phyloP scores from a whole-genome alignment of 2,888 invertebrate species.

The Deilephila elpenor region DNA sequence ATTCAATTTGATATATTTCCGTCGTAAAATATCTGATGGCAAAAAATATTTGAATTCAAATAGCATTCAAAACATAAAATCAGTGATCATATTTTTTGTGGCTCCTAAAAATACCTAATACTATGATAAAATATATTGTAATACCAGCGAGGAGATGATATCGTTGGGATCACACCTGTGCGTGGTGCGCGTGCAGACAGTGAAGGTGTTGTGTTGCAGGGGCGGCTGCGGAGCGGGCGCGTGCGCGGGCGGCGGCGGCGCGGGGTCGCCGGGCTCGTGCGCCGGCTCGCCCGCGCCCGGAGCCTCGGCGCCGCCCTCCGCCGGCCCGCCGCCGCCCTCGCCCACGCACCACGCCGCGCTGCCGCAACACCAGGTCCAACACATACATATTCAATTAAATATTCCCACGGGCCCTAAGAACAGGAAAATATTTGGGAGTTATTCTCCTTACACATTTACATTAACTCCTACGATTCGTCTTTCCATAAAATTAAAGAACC shows the following conservation, averaged over 20 bases:
- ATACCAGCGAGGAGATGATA: not conserved
- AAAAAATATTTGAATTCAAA: too few relatives aligned
- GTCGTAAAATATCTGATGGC: too few relatives aligned
- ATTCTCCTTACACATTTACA: too few relatives aligned
- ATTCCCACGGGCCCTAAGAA: too few relatives aligned
- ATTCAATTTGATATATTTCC: too few relatives aligned
- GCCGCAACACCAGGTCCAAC: conserved; percentile 60
- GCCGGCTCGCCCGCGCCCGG: conserved; percentile 76
- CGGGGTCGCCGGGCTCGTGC: conserved; percentile 78
- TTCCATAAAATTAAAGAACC: too few relatives aligned
- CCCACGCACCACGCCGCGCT: conserved; percentile 50
- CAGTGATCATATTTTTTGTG: too few relatives aligned
- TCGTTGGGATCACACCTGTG: not conserved
- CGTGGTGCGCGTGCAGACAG: not conserved
- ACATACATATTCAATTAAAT: not conserved
- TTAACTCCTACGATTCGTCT: too few relatives aligned
- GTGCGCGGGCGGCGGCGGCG: conserved; percentile 50
- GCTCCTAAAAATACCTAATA: too few relatives aligned
- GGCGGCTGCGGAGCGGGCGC: conserved; percentile 33
- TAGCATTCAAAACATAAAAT: too few relatives aligned
- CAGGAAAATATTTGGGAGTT: too few relatives aligned
- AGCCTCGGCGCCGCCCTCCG: conserved; percentile 72
- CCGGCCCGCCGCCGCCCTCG: conserved; percentile 72
- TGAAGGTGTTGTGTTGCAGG: not conserved
- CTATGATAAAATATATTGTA: too few relatives aligned